Evolutionary conservation across 2,888 invertebrate genomes (phyloP), one percentile per base, ranked within the genome.

Genomic region (Onthophagus sagittarius): DNA sequence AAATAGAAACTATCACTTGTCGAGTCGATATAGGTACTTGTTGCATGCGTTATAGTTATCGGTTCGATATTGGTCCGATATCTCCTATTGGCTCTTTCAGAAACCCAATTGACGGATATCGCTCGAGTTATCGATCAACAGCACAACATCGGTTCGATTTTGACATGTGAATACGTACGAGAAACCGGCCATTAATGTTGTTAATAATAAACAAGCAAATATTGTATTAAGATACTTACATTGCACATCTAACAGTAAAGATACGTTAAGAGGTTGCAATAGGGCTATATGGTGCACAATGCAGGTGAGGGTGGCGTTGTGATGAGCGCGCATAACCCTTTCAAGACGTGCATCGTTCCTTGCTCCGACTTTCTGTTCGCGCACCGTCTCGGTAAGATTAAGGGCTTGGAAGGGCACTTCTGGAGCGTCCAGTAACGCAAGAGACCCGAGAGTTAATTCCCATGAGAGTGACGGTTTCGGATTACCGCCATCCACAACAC

Each of bases 231-330:
- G 15, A 32, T 80, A 89, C 91, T 91, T 84, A 91, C 91, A 92
- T 86, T 91, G 88, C 62, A 91, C 90, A 83, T 91, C 90, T 77
- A 91, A 87, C 63, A 89, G 86, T 62, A 89, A 87, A 74, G 89
- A 87, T 77, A 90, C 88, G 77, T 89, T 89, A 79, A 89, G 85
- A 4, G 90, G 87, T 62, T 85, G 84, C 15, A 87, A 83, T 77
- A 90, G 83, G 5, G 90, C 87, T 75, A 88, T 83, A 86, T 96
- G 96, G 76, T 91, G 88, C 77, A 95, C 94, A 77, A 91, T 90
- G 83, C 96, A 96, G 77, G 92, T 89, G 75, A 96, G 90, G 72
- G 94, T 92, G 64, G 94, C 94, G 85, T 95, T 95, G 87, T 96
- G 96, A 82, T 95, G 92, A 75, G 93, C 93, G 63, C 96, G 89